phyloP scores from a whole-genome alignment of 2,113 vertebrate genomes.

The Larimichthys crocea region DNA sequence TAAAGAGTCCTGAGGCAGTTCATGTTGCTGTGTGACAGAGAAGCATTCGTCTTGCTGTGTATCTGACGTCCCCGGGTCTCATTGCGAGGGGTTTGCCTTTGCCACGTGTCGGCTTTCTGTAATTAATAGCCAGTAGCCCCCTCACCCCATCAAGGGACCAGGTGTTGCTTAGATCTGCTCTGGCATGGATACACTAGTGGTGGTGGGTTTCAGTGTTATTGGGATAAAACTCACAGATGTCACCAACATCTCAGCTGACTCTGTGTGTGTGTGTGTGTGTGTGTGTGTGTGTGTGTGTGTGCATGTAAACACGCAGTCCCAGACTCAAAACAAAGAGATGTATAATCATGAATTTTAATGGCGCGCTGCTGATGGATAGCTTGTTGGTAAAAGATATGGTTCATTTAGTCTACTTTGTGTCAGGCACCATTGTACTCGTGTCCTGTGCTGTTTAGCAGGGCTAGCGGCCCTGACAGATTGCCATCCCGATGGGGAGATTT shows the following conservation, averaged over 20 bases:
- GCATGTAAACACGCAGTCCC: slow-evolving; percentile 47
- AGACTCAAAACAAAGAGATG: slow-evolving; percentile 67
- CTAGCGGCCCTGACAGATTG: slow-evolving; percentile 78
- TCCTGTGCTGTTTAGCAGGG: slow-evolving; percentile 74
- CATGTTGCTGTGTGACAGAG: slow-evolving; percentile 72
- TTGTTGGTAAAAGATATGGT: slow-evolving; percentile 67
- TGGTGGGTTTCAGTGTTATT: slow-evolving; percentile 45
- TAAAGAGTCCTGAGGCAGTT: slow-evolving; percentile 69
- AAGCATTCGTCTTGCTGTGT: slow-evolving; percentile 71
- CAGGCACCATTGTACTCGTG: slow-evolving; percentile 72
- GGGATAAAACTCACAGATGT: slow-evolving; percentile 60
- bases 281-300: slow-evolving; percentile 54
- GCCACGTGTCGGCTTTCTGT: slow-evolving; percentile 76
- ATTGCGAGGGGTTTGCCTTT: slow-evolving; percentile 66
- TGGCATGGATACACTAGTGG: slow-evolving; percentile 40
- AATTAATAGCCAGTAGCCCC: slow-evolving; percentile 82
- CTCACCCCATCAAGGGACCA: slow-evolving; percentile 71
- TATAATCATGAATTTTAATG: slow-evolving; percentile 62
- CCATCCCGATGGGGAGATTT: slow-evolving; percentile 78
- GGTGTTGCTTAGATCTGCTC: slow-evolving; percentile 76
- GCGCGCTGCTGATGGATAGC: slow-evolving; percentile 56
- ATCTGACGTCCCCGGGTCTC: slow-evolving; percentile 75
- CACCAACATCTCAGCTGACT: slow-evolving; percentile 35
- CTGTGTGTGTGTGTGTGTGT: slow-evolving; percentile 31
- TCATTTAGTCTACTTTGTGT: slow-evolving; percentile 75